Percentiles rank a stretch among this genome's conserved stretches.
Conservation (phyloP, 23 tunicate genomes). For the Ascidia mentula region DNA sequence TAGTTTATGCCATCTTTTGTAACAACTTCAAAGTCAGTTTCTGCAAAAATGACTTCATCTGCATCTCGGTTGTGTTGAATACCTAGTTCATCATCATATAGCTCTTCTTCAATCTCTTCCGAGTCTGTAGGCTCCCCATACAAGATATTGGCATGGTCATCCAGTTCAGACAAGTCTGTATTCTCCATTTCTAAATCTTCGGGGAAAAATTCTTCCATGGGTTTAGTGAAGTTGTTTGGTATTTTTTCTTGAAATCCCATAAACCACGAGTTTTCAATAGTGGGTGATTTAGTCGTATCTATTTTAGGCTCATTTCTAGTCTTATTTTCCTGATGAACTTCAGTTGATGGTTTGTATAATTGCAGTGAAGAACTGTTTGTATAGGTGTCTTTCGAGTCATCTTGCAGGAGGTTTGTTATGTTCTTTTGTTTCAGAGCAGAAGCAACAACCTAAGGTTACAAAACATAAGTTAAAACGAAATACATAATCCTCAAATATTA, state of each 20-base stretch:
- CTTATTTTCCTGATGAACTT: background rate
- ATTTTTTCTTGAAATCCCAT: background rate
- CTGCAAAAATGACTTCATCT: background rate
- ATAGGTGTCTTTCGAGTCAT: background rate
- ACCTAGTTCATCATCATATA: background rate
- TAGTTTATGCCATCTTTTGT: background rate
- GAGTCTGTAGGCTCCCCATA: too few species aligned
- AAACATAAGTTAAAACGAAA: too few species aligned
- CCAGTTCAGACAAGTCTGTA: background rate
- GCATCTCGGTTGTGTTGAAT: background rate
- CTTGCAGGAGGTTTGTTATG: background rate
- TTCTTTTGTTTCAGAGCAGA: background rate
- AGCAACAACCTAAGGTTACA: background rate
- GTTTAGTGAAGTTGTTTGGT: background rate
- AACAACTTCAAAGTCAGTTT: background rate
- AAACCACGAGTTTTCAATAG: background rate
- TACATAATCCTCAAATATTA: too few species aligned
- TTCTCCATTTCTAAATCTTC: background rate
- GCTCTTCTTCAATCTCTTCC: background rate
- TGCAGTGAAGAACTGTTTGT: background rate
- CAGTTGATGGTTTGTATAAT: background rate
- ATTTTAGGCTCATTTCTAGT: too few species aligned
- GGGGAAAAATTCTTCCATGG: background rate
- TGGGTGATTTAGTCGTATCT: too few species aligned
- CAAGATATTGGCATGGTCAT: background rate